Percentiles rank a stretch among this genome's conserved stretches.
phyloP scores from a whole-genome alignment of 2,888 invertebrate genomes.

The Thelaira solivaga region DNA sequence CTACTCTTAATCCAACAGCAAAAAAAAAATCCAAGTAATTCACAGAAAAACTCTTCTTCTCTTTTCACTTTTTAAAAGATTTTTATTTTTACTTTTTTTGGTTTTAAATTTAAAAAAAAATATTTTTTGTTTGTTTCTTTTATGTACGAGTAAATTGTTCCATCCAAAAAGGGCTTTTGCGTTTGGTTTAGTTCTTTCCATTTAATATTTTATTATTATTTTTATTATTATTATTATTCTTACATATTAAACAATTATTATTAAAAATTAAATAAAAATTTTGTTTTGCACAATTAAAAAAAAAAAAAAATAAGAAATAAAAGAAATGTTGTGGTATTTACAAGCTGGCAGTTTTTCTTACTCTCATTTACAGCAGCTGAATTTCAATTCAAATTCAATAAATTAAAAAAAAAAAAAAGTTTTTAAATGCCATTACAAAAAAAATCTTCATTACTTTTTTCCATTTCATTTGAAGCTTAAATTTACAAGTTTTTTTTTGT shows the following conservation, averaged over 20 bases:
- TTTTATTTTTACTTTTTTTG: conserved; percentile 26
- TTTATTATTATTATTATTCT: too few species aligned
- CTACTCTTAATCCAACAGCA: neutral
- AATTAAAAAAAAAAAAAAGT: neutral
- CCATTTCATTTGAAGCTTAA: too few species aligned
- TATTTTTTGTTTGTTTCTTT: neutral
- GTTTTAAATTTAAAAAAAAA: too few species aligned
- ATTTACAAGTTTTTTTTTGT: too few species aligned
- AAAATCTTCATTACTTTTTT: too few species aligned
- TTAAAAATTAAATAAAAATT: too few species aligned
- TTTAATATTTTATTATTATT: conserved; percentile 10
- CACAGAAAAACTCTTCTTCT: neutral
- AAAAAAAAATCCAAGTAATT: too few species aligned
- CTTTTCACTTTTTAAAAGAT: neutral
- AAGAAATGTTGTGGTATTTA: conserved; percentile 43
- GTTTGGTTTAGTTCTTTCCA: conserved; percentile 13
- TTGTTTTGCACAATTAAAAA: conserved; percentile 51
- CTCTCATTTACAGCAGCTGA: neutral
- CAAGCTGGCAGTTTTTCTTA: conserved; percentile 3
- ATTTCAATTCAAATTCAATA: neutral
- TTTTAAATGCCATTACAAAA: neutral
- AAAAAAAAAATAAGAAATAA: conserved; percentile 19
- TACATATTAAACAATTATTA: too few species aligned
- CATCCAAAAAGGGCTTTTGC: conserved; percentile 49
- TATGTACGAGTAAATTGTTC: neutral